Percentiles rank a stretch among this genome's conserved stretches.
These are phyloP conservation scores for Chlorodrepanis virens DNA, from an alignment of 2,113 vertebrate genomes.

Conservation along the genomic window DNA sequence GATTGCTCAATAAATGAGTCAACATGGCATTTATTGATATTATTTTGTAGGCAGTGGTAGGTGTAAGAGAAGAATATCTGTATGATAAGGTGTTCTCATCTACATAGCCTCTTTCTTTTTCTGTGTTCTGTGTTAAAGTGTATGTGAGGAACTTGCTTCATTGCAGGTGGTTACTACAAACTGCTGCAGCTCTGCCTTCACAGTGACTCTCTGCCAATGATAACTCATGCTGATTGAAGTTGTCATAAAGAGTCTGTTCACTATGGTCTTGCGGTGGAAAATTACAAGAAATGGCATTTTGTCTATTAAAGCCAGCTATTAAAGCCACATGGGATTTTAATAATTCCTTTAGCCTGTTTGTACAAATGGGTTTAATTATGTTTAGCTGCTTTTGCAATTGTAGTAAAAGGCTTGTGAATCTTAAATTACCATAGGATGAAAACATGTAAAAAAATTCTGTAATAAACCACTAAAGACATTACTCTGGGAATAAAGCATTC, in stretches of 20 bases:
- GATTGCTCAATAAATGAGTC: background rate
- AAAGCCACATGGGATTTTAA: background rate
- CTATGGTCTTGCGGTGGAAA: background rate
- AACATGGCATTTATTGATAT: background rate
- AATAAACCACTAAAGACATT: background rate
- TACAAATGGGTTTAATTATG: background rate
- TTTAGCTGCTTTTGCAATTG: background rate
- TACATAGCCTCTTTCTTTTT: accelerated
- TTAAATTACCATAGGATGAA: background rate
- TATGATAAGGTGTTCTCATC: background rate
- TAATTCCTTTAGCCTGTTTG: background rate
- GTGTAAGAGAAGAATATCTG: background rate
- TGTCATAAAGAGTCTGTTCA: accelerated
- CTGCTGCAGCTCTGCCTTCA: accelerated
- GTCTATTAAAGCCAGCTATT: background rate
- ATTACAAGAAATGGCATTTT: background rate
- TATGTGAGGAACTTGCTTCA: background rate
- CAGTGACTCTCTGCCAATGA: background rate
- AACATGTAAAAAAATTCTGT: background rate
- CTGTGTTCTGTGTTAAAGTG: background rate
- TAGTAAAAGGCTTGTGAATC: background rate
- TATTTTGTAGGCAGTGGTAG: background rate
- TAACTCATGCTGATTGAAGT: background rate
- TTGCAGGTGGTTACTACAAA: background rate
- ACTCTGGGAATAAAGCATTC: background rate